Evolutionary conservation across 2,888 invertebrate species (phyloP).

Genomic region (Protophormia terraenovae): DNA sequence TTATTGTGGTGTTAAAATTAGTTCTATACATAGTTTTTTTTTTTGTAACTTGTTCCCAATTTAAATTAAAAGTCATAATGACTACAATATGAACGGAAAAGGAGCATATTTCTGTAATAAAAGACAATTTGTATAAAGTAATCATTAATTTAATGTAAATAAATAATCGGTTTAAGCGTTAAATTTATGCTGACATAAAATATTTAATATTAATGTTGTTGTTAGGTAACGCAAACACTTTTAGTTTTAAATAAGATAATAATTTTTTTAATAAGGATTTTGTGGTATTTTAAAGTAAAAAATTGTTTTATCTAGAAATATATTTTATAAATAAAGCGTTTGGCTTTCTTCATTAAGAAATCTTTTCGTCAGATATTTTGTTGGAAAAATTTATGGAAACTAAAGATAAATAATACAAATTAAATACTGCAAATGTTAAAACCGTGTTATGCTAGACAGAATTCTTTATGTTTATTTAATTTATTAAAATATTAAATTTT

Average conservation of each 20-base stretch:
- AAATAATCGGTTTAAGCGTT: constrained; percentile 7
- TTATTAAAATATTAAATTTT: too few species aligned
- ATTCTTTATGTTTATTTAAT: too few species aligned
- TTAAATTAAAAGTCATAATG: not conserved
- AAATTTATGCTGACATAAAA: not conserved
- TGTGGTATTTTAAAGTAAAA: too few species aligned
- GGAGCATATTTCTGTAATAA: not conserved
- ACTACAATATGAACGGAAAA: not conserved
- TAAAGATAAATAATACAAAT: too few species aligned
- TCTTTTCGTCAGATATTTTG: too few species aligned
- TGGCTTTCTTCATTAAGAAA: too few species aligned
- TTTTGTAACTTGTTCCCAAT: not conserved
- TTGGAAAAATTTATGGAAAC: too few species aligned
- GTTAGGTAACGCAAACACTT: not conserved
- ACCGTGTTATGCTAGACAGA: too few species aligned
- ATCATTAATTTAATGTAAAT: constrained; percentile 7
- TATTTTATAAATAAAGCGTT: too few species aligned
- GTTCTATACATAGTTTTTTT: not conserved
- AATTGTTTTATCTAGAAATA: too few species aligned
- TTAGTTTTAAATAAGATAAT: not conserved
- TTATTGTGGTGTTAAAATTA: not conserved
- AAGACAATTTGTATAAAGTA: not conserved
- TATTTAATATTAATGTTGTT: not conserved
- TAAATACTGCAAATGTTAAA: too few species aligned
- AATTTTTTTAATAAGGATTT: too few species aligned